Conservation (phyloP, 2,113 vertebrate species). For the Cebidichthys violaceus region DNA sequence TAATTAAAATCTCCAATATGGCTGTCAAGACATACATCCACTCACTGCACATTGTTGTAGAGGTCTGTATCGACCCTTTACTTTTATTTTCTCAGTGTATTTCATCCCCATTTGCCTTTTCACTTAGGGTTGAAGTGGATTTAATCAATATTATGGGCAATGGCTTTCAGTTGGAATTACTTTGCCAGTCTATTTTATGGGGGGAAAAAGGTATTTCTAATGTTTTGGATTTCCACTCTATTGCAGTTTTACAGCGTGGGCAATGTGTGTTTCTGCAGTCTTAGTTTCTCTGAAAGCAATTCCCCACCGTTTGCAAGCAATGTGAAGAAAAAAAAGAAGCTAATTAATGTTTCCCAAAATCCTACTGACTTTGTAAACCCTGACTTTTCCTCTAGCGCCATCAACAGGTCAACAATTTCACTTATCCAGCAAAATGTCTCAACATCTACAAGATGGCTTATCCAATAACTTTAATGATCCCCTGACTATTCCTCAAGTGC, state of each 20-base stretch:
- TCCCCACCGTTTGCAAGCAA: slow-evolving; percentile 18
- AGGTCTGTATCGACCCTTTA: not conserved
- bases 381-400: not conserved
- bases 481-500: not conserved
- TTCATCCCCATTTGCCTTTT: slow-evolving; percentile 1
- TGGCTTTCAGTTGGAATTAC: slow-evolving; percentile 15
- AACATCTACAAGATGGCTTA: not conserved
- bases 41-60: not conserved
- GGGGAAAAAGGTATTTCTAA: not conserved
- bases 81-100: not conserved
- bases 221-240: slow-evolving; percentile 26
- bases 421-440: not conserved
- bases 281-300: slow-evolving; percentile 27
- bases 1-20: not conserved
- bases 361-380: not conserved
- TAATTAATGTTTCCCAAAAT: not conserved
- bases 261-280: slow-evolving; percentile 25
- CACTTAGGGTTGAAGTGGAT: slow-evolving; percentile 9
- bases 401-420: not conserved
- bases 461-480: too few relatives aligned
- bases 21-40: not conserved
- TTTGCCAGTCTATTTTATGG: slow-evolving; percentile 34
- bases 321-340: slow-evolving; percentile 17
- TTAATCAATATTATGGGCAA: slow-evolving; percentile 31
- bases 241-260: slow-evolving; percentile 16